A percentile compares a stretch with the other conserved stretches of the same genome.
Evolutionary conservation across 2,888 invertebrate species (phyloP).

Genomic region (Apodemia duryi): DNA sequence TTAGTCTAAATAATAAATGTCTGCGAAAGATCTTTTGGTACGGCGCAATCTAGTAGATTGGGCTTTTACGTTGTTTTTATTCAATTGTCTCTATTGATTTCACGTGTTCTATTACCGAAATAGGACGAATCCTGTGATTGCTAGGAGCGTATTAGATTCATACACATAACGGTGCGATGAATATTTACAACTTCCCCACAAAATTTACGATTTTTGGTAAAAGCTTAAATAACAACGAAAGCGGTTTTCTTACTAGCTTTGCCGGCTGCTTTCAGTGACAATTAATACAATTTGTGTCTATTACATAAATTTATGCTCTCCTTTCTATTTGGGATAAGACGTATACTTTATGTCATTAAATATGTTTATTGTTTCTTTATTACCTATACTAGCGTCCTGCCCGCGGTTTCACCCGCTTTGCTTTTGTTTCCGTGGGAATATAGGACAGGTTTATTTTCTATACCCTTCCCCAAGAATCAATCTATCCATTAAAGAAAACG

Average conservation of each 20-base stretch:
- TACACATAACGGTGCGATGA: conserved; percentile 1
- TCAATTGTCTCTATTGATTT: conserved; percentile 6
- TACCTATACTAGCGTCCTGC: too few species aligned
- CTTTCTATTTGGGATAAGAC: neutral
- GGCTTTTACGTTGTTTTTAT: conserved; percentile 13
- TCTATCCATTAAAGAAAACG: too few species aligned
- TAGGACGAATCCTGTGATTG: neutral
- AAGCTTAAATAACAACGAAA: neutral
- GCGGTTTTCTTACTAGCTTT: neutral
- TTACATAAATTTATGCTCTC: neutral
- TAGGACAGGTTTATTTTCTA: too few species aligned
- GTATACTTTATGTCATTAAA: too few species aligned
- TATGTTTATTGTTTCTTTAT: too few species aligned
- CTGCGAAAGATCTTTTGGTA: neutral
- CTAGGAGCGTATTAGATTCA: neutral
- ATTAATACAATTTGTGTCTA: neutral
- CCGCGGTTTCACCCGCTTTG: too few species aligned
- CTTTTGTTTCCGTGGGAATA: too few species aligned
- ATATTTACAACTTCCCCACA: neutral
- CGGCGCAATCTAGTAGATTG: conserved; percentile 2
- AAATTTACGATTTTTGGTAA: neutral
- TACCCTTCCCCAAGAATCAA: too few species aligned
- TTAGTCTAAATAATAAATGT: conserved; percentile 9
- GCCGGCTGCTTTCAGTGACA: neutral
- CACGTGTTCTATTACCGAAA: neutral